phyloP scores from a whole-genome alignment of 2,113 vertebrate genomes.

The Lophochroa leadbeateri region DNA sequence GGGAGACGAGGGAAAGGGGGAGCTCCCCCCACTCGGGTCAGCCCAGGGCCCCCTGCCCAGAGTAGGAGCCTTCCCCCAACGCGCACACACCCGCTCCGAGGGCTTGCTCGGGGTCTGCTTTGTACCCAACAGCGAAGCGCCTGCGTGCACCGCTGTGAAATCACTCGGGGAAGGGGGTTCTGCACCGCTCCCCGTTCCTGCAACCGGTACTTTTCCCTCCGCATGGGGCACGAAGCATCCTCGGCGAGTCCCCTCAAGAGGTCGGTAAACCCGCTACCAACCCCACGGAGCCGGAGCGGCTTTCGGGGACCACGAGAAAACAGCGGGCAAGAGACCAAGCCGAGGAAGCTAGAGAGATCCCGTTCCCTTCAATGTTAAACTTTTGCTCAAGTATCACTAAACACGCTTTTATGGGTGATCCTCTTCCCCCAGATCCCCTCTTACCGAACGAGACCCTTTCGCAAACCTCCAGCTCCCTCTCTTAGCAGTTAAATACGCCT shows the following conservation, averaged over 20 bases:
- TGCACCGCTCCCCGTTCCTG: neutral
- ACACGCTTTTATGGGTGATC: fast-evolving
- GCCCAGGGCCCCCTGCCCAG: neutral
- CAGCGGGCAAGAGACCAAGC: neutral
- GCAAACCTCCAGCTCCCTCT: neutral
- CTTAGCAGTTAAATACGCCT: neutral
- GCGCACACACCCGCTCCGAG: neutral
- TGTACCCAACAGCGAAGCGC: neutral
- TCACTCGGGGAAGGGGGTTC: neutral
- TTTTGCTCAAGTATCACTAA: neutral
- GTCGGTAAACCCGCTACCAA: neutral
- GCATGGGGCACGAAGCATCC: neutral
- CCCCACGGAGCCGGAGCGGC: neutral
- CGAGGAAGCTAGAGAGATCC: neutral
- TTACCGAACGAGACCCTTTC: neutral
- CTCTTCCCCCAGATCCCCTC: neutral
- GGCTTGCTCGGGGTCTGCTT: neutral
- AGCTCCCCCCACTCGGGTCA: neutral
- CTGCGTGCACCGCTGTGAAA: neutral
- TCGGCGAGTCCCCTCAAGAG: neutral
- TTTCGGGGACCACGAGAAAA: neutral
- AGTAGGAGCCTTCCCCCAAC: neutral
- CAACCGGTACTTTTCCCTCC: neutral
- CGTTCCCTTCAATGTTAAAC: neutral
- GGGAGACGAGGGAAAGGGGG: neutral